Conservation (phyloP, 2,888 invertebrate species). For the Pristionchus fissidentatus region DNA sequence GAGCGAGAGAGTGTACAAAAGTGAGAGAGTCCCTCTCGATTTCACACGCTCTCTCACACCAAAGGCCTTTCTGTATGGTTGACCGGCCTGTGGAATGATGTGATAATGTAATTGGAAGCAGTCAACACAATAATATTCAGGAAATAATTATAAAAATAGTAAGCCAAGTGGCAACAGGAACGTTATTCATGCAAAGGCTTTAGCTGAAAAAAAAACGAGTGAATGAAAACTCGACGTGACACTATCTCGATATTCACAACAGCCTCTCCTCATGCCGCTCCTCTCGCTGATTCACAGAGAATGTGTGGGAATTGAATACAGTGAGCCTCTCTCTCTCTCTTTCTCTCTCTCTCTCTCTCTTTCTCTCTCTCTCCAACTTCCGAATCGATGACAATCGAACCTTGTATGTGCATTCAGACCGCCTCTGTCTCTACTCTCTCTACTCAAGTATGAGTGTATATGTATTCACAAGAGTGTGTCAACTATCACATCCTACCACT, state of each 20-base stretch:
- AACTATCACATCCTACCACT: not conserved
- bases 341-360: not conserved
- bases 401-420: not conserved
- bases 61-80: too few species aligned
- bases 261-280: not conserved
- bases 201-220: not conserved
- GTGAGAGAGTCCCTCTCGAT: too few species aligned
- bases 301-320: conserved; percentile 43
- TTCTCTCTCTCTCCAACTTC: conserved; percentile 15
- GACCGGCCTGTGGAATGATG: too few species aligned
- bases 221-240: not conserved
- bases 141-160: not conserved
- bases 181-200: too few species aligned
- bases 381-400: not conserved
- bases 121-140: not conserved
- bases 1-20: too few species aligned
- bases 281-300: conserved; percentile 4
- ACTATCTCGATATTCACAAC: not conserved
- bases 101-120: too few species aligned
- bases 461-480: not conserved
- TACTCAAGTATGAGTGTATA: too few species aligned
- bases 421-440: not conserved
- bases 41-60: too few species aligned
- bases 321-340: conserved; percentile 12
- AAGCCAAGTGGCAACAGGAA: not conserved